A percentile compares a stretch with the other conserved stretches of the same genome.
Conservation (phyloP, 2,888 invertebrate genomes). For the Meganola albula region DNA sequence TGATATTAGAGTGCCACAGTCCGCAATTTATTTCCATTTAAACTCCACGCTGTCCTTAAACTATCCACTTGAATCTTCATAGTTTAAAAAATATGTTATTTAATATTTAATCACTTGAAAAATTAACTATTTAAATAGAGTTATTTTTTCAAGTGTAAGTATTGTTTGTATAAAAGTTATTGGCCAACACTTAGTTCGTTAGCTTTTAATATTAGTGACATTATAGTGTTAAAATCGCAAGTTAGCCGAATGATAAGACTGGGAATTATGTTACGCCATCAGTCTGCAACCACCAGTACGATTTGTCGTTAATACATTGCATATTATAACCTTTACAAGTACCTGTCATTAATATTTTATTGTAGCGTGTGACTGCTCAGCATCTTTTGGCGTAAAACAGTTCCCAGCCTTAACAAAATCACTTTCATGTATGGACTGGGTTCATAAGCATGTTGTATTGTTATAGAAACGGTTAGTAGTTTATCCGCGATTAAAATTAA, state of each 20-base stretch:
- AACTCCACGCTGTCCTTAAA: slow-evolving; percentile 33
- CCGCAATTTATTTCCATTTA: slow-evolving; percentile 40
- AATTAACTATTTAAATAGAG: slow-evolving; percentile 16
- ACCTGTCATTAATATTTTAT: no score
- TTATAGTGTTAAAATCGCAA: slow-evolving; percentile 69
- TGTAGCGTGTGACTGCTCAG: no score
- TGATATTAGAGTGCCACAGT: slow-evolving; percentile 61
- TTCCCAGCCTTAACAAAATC: slow-evolving; percentile 35
- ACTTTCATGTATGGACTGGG: slow-evolving; percentile 54
- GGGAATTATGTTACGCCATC: no score
- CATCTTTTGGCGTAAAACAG: no score
- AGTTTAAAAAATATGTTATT: slow-evolving; percentile 31
- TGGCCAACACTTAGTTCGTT: slow-evolving; percentile 55
- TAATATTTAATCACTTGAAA: slow-evolving; percentile 19
- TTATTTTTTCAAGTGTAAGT: slow-evolving; percentile 14
- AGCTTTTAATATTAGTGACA: slow-evolving; percentile 78
- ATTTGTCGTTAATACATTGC: no score
- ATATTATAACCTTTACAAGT: no score
- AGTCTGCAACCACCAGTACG: no score
- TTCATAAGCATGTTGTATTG: slow-evolving; percentile 70
- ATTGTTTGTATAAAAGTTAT: slow-evolving; percentile 43
- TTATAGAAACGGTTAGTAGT: slow-evolving; percentile 70
- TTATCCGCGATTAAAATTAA: slow-evolving; percentile 69
- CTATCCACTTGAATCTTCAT: slow-evolving; percentile 21
- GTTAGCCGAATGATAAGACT: slow-evolving; percentile 59